A percentile compares a stretch with the other conserved stretches of the same genome.
phyloP scores from a whole-genome alignment of 2,888 invertebrate species.

The Drosophila robusta region DNA sequence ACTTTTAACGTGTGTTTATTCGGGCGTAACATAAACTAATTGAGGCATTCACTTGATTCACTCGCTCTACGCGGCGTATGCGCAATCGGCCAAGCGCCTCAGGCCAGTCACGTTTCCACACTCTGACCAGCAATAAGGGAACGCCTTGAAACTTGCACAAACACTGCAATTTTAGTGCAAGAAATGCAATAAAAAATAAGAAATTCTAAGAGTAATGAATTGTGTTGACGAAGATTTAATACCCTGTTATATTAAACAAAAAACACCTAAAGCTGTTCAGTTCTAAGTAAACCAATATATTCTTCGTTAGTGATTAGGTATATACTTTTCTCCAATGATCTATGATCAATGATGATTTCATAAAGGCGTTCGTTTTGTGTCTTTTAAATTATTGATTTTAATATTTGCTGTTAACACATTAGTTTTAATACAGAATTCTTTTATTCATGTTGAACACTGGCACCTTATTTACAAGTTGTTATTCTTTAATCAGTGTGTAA shows the following conservation, averaged over 20 bases:
- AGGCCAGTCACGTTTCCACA: slow-evolving; percentile 65
- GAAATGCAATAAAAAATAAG: not conserved
- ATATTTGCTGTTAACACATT: no score
- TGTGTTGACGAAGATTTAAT: not conserved
- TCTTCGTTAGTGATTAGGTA: no score
- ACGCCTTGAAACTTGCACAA: slow-evolving; percentile 46
- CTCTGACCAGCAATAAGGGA: slow-evolving; percentile 43
- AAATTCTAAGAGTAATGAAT: not conserved
- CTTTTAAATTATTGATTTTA: no score
- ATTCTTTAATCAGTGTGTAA: no score
- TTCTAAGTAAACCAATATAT: no score
- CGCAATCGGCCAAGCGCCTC: slow-evolving; percentile 48
- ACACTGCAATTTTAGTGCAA: slow-evolving; percentile 43
- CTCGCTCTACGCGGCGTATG: slow-evolving; percentile 53
- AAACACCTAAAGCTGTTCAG: no score
- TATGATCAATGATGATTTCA: no score
- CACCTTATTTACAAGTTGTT: no score
- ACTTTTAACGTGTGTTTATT: slow-evolving; percentile 78
- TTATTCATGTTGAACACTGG: no score
- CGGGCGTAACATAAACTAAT: slow-evolving; percentile 70
- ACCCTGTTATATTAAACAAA: not conserved
- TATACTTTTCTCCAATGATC: no score
- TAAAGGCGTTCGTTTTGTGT: no score
- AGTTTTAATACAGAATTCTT: no score
- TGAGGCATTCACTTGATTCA: slow-evolving; percentile 62